A percentile compares a stretch with the other conserved stretches of the same genome.
phyloP scores from a whole-genome alignment of 2,888 invertebrate species.

The Amiota mariae region DNA sequence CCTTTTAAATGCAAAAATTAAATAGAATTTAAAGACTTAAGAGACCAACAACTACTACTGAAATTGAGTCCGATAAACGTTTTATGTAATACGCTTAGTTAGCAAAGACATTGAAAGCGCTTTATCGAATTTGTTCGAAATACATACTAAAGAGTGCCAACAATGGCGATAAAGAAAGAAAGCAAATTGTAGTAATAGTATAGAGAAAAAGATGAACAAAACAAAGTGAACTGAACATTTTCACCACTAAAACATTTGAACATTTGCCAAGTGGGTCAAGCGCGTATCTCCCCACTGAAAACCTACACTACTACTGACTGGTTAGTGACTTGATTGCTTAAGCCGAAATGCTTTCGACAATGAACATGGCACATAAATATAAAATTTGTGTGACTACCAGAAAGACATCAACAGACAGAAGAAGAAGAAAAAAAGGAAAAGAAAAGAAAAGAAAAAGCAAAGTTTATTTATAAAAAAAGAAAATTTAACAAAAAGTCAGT shows the following conservation, averaged over 20 bases:
- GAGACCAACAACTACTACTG: not conserved
- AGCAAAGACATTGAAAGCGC: not conserved
- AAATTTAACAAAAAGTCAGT: too few species aligned
- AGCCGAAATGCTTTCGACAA: not conserved
- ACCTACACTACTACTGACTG: too few species aligned
- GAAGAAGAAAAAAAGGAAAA: not conserved
- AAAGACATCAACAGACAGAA: too few species aligned
- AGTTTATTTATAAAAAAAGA: not conserved
- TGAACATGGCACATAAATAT: slow-evolving; percentile 8
- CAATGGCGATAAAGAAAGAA: too few species aligned
- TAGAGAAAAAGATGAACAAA: slow-evolving; percentile 32
- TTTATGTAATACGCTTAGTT: slow-evolving; percentile 19
- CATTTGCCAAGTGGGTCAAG: slow-evolving; percentile 58
- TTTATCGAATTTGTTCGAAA: slow-evolving; percentile 24
- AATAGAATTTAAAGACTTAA: slow-evolving; percentile 1
- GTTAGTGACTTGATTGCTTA: not conserved
- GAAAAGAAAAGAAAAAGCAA: too few species aligned
- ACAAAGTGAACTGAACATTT: slow-evolving; percentile 38
- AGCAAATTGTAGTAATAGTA: too few species aligned
- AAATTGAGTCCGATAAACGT: not conserved
- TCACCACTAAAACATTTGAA: slow-evolving; percentile 32
- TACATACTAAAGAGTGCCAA: too few species aligned
- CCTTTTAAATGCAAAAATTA: not conserved
- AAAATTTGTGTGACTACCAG: not conserved
- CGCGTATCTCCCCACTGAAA: not conserved